Evolutionary conservation across 2,797 vertebrate genomes (phyloP).

Genomic region (Callimico goeldii): DNA sequence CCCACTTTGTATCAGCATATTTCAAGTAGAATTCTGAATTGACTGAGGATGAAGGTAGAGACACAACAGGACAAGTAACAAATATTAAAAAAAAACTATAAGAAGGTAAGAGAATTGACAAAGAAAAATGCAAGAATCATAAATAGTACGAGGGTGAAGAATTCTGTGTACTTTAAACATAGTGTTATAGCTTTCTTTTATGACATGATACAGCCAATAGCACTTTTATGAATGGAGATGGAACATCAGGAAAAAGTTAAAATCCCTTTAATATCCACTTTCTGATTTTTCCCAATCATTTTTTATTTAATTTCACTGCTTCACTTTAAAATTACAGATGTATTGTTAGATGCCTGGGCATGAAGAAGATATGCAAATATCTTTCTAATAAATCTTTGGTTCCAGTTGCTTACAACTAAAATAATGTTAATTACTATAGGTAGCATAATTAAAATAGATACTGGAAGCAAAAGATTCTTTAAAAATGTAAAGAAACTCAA

Average conservation of each 20-base stretch:
- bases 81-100: background rate
- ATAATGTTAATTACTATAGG: background rate
- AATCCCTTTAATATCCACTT: background rate
- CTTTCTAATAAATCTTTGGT: background rate
- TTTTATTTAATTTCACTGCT: background rate
- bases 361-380: background rate
- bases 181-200: background rate
- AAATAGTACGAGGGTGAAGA: background rate
- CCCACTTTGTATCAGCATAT: background rate
- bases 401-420: background rate
- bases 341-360: background rate
- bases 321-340: background rate
- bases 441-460: background rate
- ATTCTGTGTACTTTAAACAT: background rate
- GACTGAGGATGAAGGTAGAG: background rate
- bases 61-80: background rate
- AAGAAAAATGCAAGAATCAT: background rate
- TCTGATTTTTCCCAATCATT: constrained; percentile 4
- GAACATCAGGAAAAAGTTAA: background rate
- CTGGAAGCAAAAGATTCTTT: background rate
- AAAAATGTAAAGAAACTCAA: background rate
- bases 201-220: background rate
- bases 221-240: background rate
- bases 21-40: background rate
- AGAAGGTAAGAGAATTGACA: background rate